Evolutionary conservation across 2,888 invertebrate genomes (phyloP), one percentile per base, ranked within the genome.

Genomic region (Chalcosyrphus nemorum): DNA sequence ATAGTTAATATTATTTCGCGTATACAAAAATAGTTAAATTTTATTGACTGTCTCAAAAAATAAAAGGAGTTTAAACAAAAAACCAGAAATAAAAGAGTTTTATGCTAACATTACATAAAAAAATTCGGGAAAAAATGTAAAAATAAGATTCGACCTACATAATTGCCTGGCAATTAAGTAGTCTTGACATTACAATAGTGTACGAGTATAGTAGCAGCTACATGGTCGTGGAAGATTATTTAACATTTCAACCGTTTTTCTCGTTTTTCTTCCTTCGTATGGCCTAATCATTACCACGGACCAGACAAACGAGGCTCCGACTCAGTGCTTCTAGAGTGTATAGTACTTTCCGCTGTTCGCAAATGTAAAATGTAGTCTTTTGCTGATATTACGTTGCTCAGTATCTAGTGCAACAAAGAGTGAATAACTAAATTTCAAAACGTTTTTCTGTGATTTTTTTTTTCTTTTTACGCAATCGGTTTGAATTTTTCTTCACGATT

Each of bases 81-180:
- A 61, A 56, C 6, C 29, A 56, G 35, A 57, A 54, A 21, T 21
- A 32, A 24, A 9, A 43, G 5, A 24, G 2, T 54, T 80, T 74
- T 84, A 35, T 80, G 84, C 80, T 72, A n/a, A 75, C 38, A 65
- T 84, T 70, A 84, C 80, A 75, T 80, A 84, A 80, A 81, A 65
- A 76, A n/a, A n/a, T n/a, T 38, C 29, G 43, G 43, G 43, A 29
- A 56, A 56, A 61, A 29, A 52, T 54, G 29, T 17, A 72, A 35
- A 61, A 35, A 66, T 54, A 56, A 56, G 56, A 61, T 41, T 63
- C 84, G 84, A 84, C 84, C 84, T 84, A 84, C 84, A 75, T 84
- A 72, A 84, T 45, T 61, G 65, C 32, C 47, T 50, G 68, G 74
- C 63, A 84, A 75, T 84, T 84, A 80, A 74, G 80, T 68, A 65